Base-by-base conservation (phyloP, 2,113 vertebrate genomes). In the Miniopterus natalensis region DNA sequence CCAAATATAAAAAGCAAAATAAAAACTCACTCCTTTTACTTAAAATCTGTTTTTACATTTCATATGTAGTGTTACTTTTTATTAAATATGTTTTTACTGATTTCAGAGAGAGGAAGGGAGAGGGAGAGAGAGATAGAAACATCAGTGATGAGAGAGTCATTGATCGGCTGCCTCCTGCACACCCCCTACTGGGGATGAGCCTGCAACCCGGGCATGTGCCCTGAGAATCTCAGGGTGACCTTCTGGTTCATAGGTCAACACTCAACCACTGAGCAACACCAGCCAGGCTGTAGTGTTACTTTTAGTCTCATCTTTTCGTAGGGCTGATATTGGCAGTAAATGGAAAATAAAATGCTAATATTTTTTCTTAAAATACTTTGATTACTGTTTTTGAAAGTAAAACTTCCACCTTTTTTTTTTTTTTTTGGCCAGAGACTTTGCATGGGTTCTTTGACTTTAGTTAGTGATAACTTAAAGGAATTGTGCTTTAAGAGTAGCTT, bases 281-380 rank as follows among this genome's bases (percentile, higher is more conserved):
- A 36, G 36, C 36, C 36, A 36, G 36, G 36, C 36, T 36, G 36
- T 36, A 93, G 9, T 59, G 3, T 14, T 95, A 36, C 51, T 36
- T 91, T 91, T 66, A 42, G 81, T 66, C 23, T 94, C 25, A 51
- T 65, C 10, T 80, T 92, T 91, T 75, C 36, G 79, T 68, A 83
- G 25, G 3, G 14, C 25, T 85, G 15, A 63, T 92, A 70, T 15
- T 80, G 40, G 40, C 78, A 83, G 18, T 47, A 7, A 92, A 51
- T 65, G 29, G 14, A 89, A 78, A 85, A 78, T 49, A 47, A 85
- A 92, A 86, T 36, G 6, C 3, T 3, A 15, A 1, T 68, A 25
- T 63, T 89, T 81, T 73, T 80, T 59, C 25, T 88, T 74, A 79
- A 78, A 63, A 25, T 89, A 89, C 6, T 95, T 85, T 74, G 5